Conservation (phyloP, 2,797 vertebrate species). For the Smutsia gigantea region DNA sequence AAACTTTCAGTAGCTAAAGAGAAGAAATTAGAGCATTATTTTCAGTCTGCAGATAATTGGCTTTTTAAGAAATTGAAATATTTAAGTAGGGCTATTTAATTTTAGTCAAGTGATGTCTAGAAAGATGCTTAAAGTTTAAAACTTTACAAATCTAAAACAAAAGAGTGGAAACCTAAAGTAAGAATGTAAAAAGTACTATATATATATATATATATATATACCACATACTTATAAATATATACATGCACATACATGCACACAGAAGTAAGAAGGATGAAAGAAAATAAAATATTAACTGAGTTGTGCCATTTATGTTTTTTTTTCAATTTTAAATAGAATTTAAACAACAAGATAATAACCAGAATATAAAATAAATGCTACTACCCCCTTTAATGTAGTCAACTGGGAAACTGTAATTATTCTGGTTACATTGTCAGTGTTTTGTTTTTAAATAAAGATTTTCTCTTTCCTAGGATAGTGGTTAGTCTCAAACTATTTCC, state of each 20-base stretch:
- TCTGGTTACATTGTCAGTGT: neutral
- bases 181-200: neutral
- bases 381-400: neutral
- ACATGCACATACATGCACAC: neutral
- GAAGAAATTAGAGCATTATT: slow-evolving; percentile 1
- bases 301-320: neutral
- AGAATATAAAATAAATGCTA: slow-evolving; percentile 19
- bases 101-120: slow-evolving; percentile 56
- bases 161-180: neutral
- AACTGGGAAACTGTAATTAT: neutral
- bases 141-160: slow-evolving; percentile 58
- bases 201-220: neutral
- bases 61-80: slow-evolving; percentile 46
- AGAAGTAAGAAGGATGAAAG: neutral
- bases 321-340: neutral
- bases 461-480: neutral
- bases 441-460: slow-evolving; percentile 29
- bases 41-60: slow-evolving; percentile 34
- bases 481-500: neutral
- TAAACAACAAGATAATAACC: neutral
- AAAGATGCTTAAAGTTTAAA: slow-evolving; percentile 62
- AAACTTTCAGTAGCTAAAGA: slow-evolving; percentile 45
- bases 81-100: slow-evolving; percentile 36
- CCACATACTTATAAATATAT: neutral
- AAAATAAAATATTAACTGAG: neutral